A percentile compares a stretch with the other conserved stretches of the same genome.
Conservation (phyloP, 2,888 invertebrate species). For the Chelonus formosanus region DNA sequence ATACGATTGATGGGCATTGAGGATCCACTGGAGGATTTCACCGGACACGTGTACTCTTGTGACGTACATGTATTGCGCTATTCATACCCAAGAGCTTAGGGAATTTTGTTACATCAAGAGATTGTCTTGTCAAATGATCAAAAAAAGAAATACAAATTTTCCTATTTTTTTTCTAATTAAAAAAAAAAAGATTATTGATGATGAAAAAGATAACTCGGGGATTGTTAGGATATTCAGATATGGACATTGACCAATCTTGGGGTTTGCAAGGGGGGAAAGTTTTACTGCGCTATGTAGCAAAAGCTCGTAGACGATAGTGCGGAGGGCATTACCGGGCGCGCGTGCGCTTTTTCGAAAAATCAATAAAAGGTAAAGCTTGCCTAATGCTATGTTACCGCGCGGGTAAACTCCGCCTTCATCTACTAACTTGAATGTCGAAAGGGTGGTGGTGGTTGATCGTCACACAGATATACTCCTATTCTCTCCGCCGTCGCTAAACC, state of each 20-base stretch:
- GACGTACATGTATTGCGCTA: slow-evolving; percentile 7
- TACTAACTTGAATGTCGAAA: slow-evolving; percentile 53
- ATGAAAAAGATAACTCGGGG: background rate
- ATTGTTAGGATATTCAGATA: background rate
- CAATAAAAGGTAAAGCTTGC: slow-evolving; percentile 66
- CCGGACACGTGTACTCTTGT: slow-evolving; percentile 30
- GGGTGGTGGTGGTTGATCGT: slow-evolving; percentile 50
- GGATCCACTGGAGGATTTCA: slow-evolving; percentile 27
- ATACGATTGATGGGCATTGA: slow-evolving; percentile 30
- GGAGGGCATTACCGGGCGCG: slow-evolving; percentile 60
- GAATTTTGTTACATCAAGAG: too few species aligned
- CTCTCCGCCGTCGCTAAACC: slow-evolving; percentile 46
- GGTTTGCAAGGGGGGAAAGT: background rate
- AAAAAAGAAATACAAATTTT: background rate
- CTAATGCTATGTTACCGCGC: slow-evolving; percentile 61
- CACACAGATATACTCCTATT: slow-evolving; percentile 51
- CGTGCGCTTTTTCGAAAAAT: slow-evolving; percentile 66
- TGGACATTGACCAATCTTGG: background rate
- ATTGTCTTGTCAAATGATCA: background rate
- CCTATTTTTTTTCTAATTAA: too few species aligned
- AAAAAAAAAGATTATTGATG: too few species aligned
- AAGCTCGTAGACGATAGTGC: slow-evolving; percentile 52
- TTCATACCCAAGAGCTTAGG: too few species aligned
- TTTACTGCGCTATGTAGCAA: slow-evolving; percentile 24
- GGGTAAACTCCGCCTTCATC: slow-evolving; percentile 64